Percentiles rank a stretch among this genome's conserved stretches.
These are phyloP conservation scores for Octodonta nipae DNA, from an alignment of 2,888 invertebrate species.

Conservation along the genomic window DNA sequence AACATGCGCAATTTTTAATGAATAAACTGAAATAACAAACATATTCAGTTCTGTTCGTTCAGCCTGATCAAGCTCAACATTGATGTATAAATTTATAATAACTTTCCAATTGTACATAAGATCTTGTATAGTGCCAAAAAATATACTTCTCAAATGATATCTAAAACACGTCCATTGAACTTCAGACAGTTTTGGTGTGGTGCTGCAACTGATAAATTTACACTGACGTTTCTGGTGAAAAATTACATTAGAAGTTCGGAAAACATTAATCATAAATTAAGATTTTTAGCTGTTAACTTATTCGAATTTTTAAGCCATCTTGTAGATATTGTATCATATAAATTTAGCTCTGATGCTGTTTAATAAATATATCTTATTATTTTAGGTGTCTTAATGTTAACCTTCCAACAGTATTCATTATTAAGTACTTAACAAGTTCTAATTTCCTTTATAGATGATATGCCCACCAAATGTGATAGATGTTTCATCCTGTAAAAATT, in stretches of 20 bases:
- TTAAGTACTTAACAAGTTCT: too few relatives aligned
- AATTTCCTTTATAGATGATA: too few relatives aligned
- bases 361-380: constrained; percentile 26
- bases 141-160: constrained; percentile 18
- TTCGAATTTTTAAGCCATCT: constrained; percentile 29
- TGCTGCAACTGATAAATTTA: constrained; percentile 27
- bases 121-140: constrained; percentile 25
- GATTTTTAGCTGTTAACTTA: constrained; percentile 27
- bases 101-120: constrained; percentile 3
- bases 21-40: too few relatives aligned
- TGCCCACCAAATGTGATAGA: too few relatives aligned
- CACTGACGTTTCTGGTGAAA: constrained; percentile 13
- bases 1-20: too few relatives aligned
- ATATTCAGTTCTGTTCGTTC: too few relatives aligned
- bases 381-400: too few relatives aligned
- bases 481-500: too few relatives aligned
- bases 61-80: too few relatives aligned
- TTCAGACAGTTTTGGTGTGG: constrained; percentile 29
- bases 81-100: too few relatives aligned
- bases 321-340: constrained; percentile 32
- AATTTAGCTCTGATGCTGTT: constrained; percentile 26
- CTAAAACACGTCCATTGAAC: constrained; percentile 29
- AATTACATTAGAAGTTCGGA: too few relatives aligned
- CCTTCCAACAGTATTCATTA: too few relatives aligned
- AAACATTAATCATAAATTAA: constrained; percentile 19